A percentile compares a stretch with the other conserved stretches of the same genome.
Conservation (phyloP, 2,888 invertebrate genomes). For the Drosophila rubida region DNA sequence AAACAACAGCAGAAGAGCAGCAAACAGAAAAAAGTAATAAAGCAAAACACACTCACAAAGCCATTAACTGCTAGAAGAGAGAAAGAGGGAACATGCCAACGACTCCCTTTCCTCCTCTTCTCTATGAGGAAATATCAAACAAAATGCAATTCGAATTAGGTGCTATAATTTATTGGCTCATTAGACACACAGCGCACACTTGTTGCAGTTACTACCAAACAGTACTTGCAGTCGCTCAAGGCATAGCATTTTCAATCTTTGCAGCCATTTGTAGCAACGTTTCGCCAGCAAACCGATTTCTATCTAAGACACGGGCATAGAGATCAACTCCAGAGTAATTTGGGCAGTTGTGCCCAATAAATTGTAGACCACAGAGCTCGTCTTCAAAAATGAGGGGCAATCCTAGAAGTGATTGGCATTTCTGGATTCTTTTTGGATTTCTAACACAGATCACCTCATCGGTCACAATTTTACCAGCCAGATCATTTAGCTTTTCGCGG, state of each 20-base stretch:
- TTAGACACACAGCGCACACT: too few species aligned
- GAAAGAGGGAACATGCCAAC: too few species aligned
- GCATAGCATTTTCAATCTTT: constrained; percentile 20
- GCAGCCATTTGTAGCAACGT: not conserved
- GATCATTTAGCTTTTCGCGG: constrained; percentile 9
- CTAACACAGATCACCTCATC: constrained; percentile 29
- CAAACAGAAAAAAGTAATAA: constrained; percentile 37
- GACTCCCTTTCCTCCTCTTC: too few species aligned
- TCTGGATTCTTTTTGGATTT: constrained; percentile 9
- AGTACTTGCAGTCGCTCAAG: not conserved
- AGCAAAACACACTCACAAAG: too few species aligned
- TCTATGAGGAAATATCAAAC: too few species aligned
- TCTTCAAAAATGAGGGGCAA: constrained; percentile 42
- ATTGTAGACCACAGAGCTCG: constrained; percentile 53
- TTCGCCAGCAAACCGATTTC: not conserved
- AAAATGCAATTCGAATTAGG: too few species aligned
- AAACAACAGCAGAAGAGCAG: not conserved
- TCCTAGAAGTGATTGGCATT: constrained; percentile 36
- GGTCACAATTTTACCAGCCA: not conserved
- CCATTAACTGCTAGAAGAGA: too few species aligned
- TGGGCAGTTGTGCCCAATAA: constrained; percentile 55
- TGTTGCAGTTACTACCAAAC: too few species aligned
- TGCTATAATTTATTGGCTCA: too few species aligned
- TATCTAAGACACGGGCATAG: constrained; percentile 28
- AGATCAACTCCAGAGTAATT: constrained; percentile 11